phyloP scores from a whole-genome alignment of 2,888 invertebrate species.

The Sialis fuliginosa region DNA sequence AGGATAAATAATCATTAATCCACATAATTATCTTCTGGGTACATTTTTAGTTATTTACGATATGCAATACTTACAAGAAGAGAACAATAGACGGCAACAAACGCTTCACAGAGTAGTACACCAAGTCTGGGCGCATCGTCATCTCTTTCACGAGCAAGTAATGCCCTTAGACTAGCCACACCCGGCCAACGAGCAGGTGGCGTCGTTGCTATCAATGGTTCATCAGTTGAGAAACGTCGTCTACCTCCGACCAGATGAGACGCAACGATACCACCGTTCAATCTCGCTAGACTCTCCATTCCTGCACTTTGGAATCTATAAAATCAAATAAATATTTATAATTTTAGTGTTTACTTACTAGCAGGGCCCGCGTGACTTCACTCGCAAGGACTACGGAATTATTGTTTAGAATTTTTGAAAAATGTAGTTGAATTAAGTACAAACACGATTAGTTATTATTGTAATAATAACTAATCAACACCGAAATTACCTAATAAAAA shows the following conservation, averaged over 20 bases:
- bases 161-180: slow-evolving; percentile 77
- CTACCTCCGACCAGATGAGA: slow-evolving; percentile 54
- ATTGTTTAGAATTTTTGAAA: too few species aligned
- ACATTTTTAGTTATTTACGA: too few species aligned
- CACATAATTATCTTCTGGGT: background rate
- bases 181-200: slow-evolving; percentile 88
- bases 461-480: too few species aligned
- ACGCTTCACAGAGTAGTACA: slow-evolving; percentile 81
- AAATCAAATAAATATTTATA: background rate
- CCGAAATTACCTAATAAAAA: too few species aligned
- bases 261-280: slow-evolving; percentile 25
- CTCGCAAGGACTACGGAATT: too few species aligned
- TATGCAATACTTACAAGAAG: slow-evolving; percentile 48
- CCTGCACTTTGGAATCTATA: slow-evolving; percentile 23
- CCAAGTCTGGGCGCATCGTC: slow-evolving; percentile 82
- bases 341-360: background rate
- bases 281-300: slow-evolving; percentile 24
- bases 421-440: too few species aligned
- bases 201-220: slow-evolving; percentile 60
- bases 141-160: slow-evolving; percentile 85
- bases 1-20: background rate
- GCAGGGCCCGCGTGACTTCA: background rate
- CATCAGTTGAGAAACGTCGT: slow-evolving; percentile 61
- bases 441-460: too few species aligned
- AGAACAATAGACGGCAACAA: slow-evolving; percentile 84